phyloP scores from a whole-genome alignment of 2,888 invertebrate genomes.

The Anoplius nigerrimus region DNA sequence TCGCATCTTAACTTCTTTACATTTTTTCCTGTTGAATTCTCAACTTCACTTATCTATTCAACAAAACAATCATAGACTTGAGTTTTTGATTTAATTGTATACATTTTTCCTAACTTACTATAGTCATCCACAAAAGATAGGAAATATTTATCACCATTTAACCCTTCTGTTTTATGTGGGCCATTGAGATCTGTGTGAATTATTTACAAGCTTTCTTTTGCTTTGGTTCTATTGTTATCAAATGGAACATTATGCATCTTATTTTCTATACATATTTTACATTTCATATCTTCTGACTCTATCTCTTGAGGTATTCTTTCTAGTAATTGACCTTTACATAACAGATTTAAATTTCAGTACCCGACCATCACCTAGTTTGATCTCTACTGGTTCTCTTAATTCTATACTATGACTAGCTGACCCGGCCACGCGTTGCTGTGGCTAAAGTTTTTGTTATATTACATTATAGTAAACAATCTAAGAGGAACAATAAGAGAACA shows the following conservation, averaged over 20 bases:
- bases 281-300: conserved; percentile 22
- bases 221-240: conserved; percentile 31
- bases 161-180: conserved; percentile 34
- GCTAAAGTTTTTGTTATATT: too few relatives aligned
- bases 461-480: too few relatives aligned
- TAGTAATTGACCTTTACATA: conserved; percentile 22
- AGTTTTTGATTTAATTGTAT: conserved; percentile 45
- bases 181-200: conserved; percentile 39
- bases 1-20: conserved; percentile 48
- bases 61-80: conserved; percentile 47
- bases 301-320: conserved; percentile 25
- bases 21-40: conserved; percentile 32
- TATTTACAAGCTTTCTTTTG: conserved; percentile 44
- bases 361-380: conserved; percentile 25
- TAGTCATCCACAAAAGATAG: conserved; percentile 51
- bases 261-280: conserved; percentile 30
- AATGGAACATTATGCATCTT: conserved; percentile 30
- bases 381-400: conserved; percentile 18
- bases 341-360: conserved; percentile 14
- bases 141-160: conserved; percentile 48
- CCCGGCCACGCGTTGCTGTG: too few relatives aligned
- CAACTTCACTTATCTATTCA: conserved; percentile 37
- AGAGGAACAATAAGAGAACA: too few relatives aligned
- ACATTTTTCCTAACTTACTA: conserved; percentile 43
- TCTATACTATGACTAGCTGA: neutral